A percentile compares a stretch with the other conserved stretches of the same genome.
phyloP scores from a whole-genome alignment of 1,140 invertebrate species.

The Conopomorpha cramerella region DNA sequence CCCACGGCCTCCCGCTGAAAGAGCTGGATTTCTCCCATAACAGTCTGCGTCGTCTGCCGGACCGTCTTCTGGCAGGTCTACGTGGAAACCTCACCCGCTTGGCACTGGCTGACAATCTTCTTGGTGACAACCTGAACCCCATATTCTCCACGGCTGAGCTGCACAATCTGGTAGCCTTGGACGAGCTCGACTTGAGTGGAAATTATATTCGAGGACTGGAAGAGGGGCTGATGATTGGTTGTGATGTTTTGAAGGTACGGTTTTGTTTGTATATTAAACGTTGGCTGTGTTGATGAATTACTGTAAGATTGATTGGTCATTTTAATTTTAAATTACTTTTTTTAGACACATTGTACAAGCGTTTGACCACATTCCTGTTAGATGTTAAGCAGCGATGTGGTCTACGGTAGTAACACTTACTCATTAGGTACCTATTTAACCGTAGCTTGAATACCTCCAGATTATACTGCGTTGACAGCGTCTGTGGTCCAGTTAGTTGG shows the following conservation, averaged over 20 bases:
- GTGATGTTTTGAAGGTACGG: conserved; percentile 70
- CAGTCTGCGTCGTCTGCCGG: conserved; percentile 76
- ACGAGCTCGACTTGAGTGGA: conserved; percentile 74
- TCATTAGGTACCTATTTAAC: too few species aligned
- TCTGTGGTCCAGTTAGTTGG: too few species aligned
- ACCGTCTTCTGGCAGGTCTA: conserved; percentile 72
- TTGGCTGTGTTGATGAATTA: too few species aligned
- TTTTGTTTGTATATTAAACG: too few species aligned
- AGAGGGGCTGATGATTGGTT: conserved; percentile 83
- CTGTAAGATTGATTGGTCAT: too few species aligned
- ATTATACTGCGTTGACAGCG: too few species aligned
- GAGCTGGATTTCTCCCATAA: conserved; percentile 83
- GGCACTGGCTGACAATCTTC: conserved; percentile 75
- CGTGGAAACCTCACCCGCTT: conserved; percentile 71
- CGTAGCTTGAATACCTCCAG: too few species aligned
- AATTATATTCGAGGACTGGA: conserved; percentile 82
- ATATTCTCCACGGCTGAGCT: conserved; percentile 87
- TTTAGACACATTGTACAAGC: too few species aligned
- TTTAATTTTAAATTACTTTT: too few species aligned
- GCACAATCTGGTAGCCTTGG: conserved; percentile 73
- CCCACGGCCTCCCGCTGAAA: conserved; percentile 67
- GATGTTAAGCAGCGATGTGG: too few species aligned
- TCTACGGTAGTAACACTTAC: too few species aligned
- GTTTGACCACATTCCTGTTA: too few species aligned
- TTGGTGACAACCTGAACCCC: conserved; percentile 87